Evolutionary conservation across 1,140 invertebrate species (phyloP).

Genomic region (Drosophila ananassae): DNA sequence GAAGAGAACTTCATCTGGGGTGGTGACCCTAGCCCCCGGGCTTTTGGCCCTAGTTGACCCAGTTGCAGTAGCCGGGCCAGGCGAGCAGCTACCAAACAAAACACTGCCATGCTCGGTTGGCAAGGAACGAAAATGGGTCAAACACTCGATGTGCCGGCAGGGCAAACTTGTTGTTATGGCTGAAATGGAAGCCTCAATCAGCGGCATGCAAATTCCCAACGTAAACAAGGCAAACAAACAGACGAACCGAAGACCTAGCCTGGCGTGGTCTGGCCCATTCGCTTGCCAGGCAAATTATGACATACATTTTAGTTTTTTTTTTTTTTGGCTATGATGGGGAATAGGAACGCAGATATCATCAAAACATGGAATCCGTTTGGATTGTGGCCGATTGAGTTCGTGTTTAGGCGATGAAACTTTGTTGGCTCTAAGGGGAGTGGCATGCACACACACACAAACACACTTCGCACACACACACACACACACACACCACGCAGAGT

Average conservation of each 20-base stretch:
- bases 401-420: slow-evolving; percentile 12
- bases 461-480: neutral
- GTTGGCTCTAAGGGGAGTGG: slow-evolving; percentile 3
- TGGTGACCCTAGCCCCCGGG: neutral
- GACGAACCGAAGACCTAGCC: neutral
- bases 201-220: slow-evolving; percentile 41
- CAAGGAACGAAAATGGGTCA: slow-evolving; percentile 33
- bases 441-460: neutral
- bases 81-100: slow-evolving; percentile 20
- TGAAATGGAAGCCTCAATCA: slow-evolving; percentile 31
- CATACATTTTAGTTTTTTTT: slow-evolving; percentile 28
- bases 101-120: slow-evolving; percentile 14
- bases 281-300: slow-evolving; percentile 38
- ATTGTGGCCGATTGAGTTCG: slow-evolving; percentile 13
- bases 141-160: slow-evolving; percentile 39
- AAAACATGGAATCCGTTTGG: slow-evolving; percentile 11
- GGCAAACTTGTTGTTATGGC: slow-evolving; percentile 52
- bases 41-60: slow-evolving; percentile 26
- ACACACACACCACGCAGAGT: neutral
- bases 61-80: slow-evolving; percentile 22
- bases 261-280: no score
- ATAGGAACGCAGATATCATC: slow-evolving; percentile 38
- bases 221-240: slow-evolving; percentile 39
- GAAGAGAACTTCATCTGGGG: slow-evolving; percentile 1
- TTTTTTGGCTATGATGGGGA: neutral